Conservation (phyloP, 2,797 vertebrate genomes). For the Moxostoma hubbsi region DNA sequence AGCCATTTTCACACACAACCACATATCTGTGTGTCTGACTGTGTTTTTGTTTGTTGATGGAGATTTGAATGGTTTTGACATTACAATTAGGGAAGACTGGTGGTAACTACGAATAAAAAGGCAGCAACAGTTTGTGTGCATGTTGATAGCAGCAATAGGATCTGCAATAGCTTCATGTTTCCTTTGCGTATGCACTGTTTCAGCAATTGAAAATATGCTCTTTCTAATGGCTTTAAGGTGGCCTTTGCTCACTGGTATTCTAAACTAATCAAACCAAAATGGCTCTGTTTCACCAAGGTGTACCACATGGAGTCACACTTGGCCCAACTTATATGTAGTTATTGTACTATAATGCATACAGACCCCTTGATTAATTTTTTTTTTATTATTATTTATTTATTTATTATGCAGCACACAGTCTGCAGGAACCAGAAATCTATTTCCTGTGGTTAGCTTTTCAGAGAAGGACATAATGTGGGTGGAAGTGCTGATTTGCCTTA, state of each 20-base stretch:
- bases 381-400: constrained; percentile 15
- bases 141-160: background rate
- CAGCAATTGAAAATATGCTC: background rate
- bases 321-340: background rate
- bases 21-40: background rate
- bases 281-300: constrained; percentile 1
- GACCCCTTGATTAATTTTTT: background rate
- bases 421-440: constrained; percentile 41
- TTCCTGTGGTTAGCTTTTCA: constrained; percentile 32
- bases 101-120: background rate
- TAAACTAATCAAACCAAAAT: background rate
- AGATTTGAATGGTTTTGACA: constrained; percentile 8
- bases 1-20: constrained; percentile 12
- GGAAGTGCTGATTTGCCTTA: constrained; percentile 27
- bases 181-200: background rate
- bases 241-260: background rate
- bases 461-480: constrained; percentile 18
- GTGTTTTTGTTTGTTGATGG: background rate
- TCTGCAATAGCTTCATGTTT: background rate
- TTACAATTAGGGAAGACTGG: background rate
- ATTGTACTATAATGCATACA: background rate
- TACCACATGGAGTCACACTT: constrained; percentile 33
- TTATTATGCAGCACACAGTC: constrained; percentile 23
- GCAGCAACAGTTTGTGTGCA: too few relatives aligned
- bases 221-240: background rate